Evolutionary conservation across 2,113 vertebrate genomes (phyloP).

Genomic region (Oreochromis spilurus): DNA sequence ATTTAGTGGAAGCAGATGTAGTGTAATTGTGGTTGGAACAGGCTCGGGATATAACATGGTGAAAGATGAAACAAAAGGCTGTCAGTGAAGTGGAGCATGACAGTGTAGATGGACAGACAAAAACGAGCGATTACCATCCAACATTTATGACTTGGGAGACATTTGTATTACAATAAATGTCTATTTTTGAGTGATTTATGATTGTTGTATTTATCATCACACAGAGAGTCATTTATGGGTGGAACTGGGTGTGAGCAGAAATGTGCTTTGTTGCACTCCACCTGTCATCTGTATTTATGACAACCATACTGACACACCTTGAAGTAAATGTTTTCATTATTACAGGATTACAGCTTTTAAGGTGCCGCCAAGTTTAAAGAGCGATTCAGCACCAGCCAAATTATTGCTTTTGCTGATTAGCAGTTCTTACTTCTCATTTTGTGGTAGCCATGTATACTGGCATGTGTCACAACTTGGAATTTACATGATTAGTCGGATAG

Average conservation of each 20-base stretch:
- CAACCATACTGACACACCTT: neutral
- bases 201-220: neutral
- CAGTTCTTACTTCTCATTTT: neutral
- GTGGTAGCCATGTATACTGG: neutral
- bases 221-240: neutral
- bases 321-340: neutral
- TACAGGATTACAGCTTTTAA: neutral
- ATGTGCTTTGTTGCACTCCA: neutral
- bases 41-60: neutral
- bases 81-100: neutral
- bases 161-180: neutral
- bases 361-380: neutral
- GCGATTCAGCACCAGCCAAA: neutral
- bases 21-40: neutral
- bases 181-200: neutral
- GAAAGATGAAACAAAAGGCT: neutral
- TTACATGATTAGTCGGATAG: neutral
- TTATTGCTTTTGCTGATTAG: neutral
- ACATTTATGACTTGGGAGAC: neutral
- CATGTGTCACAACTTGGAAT: neutral
- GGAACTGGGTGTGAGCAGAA: neutral
- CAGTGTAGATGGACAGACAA: neutral
- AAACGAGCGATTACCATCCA: neutral
- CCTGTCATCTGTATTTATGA: neutral
- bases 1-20: neutral